Evolutionary conservation across 2,113 vertebrate genomes (phyloP).

Genomic region (Cynocephalus volans): DNA sequence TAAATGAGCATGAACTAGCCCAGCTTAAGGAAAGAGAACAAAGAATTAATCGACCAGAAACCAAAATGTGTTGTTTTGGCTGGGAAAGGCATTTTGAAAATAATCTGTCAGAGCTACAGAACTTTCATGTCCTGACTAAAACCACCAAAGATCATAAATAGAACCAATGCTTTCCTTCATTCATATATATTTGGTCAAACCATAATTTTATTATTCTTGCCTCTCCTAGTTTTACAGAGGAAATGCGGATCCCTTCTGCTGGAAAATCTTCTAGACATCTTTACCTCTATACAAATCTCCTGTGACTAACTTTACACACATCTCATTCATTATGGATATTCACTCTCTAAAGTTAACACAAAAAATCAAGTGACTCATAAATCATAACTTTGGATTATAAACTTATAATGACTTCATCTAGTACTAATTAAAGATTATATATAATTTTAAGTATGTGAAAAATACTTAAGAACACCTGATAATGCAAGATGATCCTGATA

Average conservation of each 20-base stretch:
- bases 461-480: conserved; percentile 16
- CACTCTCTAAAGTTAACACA: conserved; percentile 23
- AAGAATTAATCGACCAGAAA: conserved; percentile 22
- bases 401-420: conserved; percentile 48
- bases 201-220: background rate
- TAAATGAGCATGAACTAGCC: conserved; percentile 31
- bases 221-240: background rate
- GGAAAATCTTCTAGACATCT: background rate
- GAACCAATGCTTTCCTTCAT: conserved; percentile 34
- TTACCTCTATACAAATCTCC: background rate
- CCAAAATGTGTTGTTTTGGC: background rate
- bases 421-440: conserved; percentile 68
- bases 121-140: conserved; percentile 46
- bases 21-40: conserved; percentile 11
- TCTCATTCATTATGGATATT: background rate
- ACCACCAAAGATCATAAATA: conserved; percentile 20
- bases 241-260: background rate
- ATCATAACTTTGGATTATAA: conserved; percentile 65
- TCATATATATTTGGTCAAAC: background rate
- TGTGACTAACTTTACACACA: background rate
- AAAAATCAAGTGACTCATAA: conserved; percentile 44
- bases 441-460: conserved; percentile 67
- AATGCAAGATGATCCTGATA: conserved; percentile 52
- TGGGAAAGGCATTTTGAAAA: conserved; percentile 60
- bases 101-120: background rate